Base-by-base conservation (phyloP, 2,888 invertebrate genomes). In the Scrobipalpa atriplicella region DNA sequence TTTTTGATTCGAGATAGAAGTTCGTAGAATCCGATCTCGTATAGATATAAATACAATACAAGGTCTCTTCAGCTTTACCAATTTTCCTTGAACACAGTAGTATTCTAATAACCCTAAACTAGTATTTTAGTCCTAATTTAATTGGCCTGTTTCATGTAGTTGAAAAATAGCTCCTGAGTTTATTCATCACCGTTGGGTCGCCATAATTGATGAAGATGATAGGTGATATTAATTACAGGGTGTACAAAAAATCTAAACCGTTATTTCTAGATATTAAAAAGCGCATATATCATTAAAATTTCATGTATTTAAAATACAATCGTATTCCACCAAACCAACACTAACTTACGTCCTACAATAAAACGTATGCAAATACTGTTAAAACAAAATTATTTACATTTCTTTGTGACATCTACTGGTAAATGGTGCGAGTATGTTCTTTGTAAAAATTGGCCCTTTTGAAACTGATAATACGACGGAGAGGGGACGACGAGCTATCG, bases 311-410 rank as follows among this genome's bases (percentile, higher is more conserved):
- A 64, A 52, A 64, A 64, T 64, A 65, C 41, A 60, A 7, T 64
- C 52, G 16, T 13, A n/a, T 62, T 47, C 38, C 52, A 63, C 56
- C 36, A 19, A 21, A 38, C 13, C 41, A 38, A 66, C 52, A 51
- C 66, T 65, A 62, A 36, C 67, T 63, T 66, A 68, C 51, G 43
- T 9, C 54, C 66, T 64, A 62, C 21, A 19, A 58, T 36, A 62
- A 60, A 58, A 39, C 7, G 39, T 36, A 10, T 54, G 39, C 29
- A 62, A n/a, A 54, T 43, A 67, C 64, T 64, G 51, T 11, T 63
- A 43, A 61, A 56, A 62, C 18, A 56, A 63, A 66, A 52, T 52
- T 66, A 68, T 66, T 65, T 68, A 68, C 64, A 66, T 66, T 43
- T 54, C 43, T 68, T 66, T 68, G 66, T 61, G 68, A 66, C 66